These are phyloP conservation scores for Salvelinus alpinus DNA, from an alignment of 2,113 vertebrate genomes.

Conservation along the genomic window DNA sequence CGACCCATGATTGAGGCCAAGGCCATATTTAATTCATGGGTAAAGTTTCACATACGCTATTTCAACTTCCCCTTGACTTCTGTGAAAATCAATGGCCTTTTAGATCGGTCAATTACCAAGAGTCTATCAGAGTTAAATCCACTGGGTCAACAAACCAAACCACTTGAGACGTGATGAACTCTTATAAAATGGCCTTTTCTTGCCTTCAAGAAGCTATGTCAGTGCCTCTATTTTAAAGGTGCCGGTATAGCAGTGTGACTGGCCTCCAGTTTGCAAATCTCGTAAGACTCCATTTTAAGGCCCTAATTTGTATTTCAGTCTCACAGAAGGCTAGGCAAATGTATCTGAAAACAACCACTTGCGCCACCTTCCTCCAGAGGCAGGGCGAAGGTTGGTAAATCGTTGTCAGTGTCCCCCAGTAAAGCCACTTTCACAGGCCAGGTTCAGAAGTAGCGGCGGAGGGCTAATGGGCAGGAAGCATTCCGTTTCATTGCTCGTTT, in stretches of 20 bases:
- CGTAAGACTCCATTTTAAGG: not conserved
- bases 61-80: not conserved
- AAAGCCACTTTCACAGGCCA: not conserved
- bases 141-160: constrained; percentile 1
- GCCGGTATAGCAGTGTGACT: not conserved
- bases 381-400: not conserved
- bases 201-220: not conserved
- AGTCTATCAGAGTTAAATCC: not conserved
- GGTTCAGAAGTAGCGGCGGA: not conserved
- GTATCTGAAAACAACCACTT: not conserved
- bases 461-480: not conserved
- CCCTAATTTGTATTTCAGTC: not conserved
- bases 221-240: not conserved
- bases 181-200: not conserved
- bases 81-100: not conserved
- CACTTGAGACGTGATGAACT: not conserved
- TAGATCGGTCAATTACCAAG: no score
- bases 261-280: not conserved
- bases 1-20: constrained; percentile 5
- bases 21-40: constrained; percentile 28
- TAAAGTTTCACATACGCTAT: constrained; percentile 10
- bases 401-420: not conserved
- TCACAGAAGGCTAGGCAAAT: not conserved
- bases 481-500: constrained; percentile 1
- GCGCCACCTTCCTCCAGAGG: not conserved